Percentiles rank a stretch among this genome's conserved stretches.
Evolutionary conservation across 2,797 vertebrate genomes (phyloP).

Genomic region (Ctenochaetus hawaiiensis): DNA sequence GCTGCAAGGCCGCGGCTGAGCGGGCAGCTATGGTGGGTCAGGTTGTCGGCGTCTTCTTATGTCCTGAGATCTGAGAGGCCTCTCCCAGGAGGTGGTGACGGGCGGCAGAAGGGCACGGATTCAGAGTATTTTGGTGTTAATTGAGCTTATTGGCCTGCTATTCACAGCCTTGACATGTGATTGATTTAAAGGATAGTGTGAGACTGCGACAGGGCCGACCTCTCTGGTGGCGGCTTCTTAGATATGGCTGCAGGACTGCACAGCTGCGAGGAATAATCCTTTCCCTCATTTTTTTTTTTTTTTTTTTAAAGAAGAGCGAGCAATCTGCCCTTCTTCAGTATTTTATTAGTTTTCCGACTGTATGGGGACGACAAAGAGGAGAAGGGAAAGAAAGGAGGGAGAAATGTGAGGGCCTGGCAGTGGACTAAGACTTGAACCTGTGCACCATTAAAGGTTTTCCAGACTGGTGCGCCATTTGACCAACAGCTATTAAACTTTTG

Average conservation of each 20-base stretch:
- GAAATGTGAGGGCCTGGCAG: constrained; percentile 47
- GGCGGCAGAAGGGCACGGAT: constrained; percentile 79
- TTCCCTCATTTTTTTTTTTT: constrained; percentile 36
- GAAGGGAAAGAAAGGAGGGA: constrained; percentile 46
- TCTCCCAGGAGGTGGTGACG: constrained; percentile 80
- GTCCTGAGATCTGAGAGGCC: constrained; percentile 77
- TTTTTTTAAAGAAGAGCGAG: constrained; percentile 59
- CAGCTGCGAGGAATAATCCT: constrained; percentile 77
- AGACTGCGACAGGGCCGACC: constrained; percentile 59
- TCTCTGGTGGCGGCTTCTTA: constrained; percentile 72
- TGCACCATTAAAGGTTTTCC: constrained; percentile 33
- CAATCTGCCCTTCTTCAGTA: constrained; percentile 60
- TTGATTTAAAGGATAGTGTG: constrained; percentile 81
- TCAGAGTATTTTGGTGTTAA: constrained; percentile 84
- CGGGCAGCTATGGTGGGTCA: constrained; percentile 30
- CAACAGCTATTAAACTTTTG: constrained; percentile 23
- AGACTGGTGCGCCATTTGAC: constrained; percentile 29
- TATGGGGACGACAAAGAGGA: constrained; percentile 27
- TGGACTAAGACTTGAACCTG: constrained; percentile 50
- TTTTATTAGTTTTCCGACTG: constrained; percentile 77
- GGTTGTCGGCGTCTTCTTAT: constrained; percentile 74
- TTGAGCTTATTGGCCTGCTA: constrained; percentile 85
- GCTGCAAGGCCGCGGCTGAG: constrained; percentile 42
- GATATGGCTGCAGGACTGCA: constrained; percentile 70
- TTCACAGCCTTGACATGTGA: constrained; percentile 81